Base-by-base conservation (phyloP, 2,113 vertebrate genomes). In the Copsychus sechellarum region DNA sequence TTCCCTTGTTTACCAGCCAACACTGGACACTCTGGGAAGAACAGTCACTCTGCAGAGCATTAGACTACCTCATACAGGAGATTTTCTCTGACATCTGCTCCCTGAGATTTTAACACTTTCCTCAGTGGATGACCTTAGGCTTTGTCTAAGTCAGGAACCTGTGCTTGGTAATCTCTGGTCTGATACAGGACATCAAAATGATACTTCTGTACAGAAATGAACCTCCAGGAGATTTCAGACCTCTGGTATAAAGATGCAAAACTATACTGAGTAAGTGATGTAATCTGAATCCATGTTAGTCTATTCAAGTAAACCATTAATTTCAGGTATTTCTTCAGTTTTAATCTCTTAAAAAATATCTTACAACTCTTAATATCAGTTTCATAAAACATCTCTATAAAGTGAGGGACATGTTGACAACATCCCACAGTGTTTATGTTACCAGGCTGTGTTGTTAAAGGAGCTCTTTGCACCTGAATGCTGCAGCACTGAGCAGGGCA, bases 121-220 rank as follows among this genome's bases (percentile, higher is more conserved):
- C 36, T 57, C 0, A 0, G 29, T 5, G 23, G n/a, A 24, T 33
- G 28, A 79, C 12, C 48, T 38, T 14, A 5, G 48, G 43, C 53
- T 31, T 23, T 26, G 47, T 17, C 48, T 25, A 23, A 76, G 26
- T 14, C 14, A 92, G 58, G 40, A 79, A 38, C 36, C 60, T 7
- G 5, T 4, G 31, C 42, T 71, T 9, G 15, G 47, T 54, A 18
- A 73, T 34, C 60, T 84, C 65, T 19, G 14, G 38, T 28, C 22
- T 2, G 5, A 62, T 5, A 57, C 5, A 91, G 17, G 38, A 69
- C 43, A 87, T 40, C 10, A 58, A 29, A 50, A 42, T 22, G 40
- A 3, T 4, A 65, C 42, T 90, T 57, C 54, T 45, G 42, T 31
- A 57, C 6, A 81, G 43, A 66, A 94, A 56, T 3, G 9, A 56